These are phyloP conservation scores for Vipera ursinii DNA, from an alignment of 2,797 vertebrate genomes.

Conservation along the genomic window DNA sequence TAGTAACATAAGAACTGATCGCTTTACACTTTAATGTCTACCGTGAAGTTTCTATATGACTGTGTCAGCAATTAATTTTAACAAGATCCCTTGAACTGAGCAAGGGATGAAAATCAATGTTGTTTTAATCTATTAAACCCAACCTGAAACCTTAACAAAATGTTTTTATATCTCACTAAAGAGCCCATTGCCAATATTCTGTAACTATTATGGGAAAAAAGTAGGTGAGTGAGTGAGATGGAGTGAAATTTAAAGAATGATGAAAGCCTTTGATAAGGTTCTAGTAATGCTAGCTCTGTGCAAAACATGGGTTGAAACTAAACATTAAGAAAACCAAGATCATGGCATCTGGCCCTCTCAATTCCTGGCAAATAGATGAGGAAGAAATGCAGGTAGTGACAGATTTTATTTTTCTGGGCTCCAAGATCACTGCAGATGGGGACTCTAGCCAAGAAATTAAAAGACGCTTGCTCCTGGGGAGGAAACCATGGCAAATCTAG, in stretches of 20 bases:
- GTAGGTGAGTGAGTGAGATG: not conserved
- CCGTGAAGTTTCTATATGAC: not conserved
- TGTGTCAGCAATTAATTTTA: not conserved
- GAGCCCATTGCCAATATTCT: not conserved
- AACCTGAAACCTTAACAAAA: not conserved
- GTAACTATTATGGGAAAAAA: not conserved
- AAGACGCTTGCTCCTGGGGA: too few species aligned
- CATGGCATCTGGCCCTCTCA: too few species aligned
- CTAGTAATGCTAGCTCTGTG: not conserved
- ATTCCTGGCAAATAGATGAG: too few species aligned
- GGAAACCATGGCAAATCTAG: too few species aligned
- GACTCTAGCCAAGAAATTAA: too few species aligned
- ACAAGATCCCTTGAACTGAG: not conserved
- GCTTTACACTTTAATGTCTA: not conserved
- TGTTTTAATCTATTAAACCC: not conserved
- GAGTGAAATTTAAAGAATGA: not conserved
- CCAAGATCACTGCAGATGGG: too few species aligned
- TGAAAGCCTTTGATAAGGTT: not conserved
- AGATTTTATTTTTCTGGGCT: too few species aligned
- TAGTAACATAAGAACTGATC: not conserved
- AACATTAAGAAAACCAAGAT: too few species aligned
- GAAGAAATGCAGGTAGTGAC: too few species aligned
- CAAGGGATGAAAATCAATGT: not conserved
- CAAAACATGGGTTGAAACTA: too few species aligned
- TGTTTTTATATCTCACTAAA: not conserved